These are phyloP conservation scores for Pandemis cinnamomeana DNA, from an alignment of 2,888 invertebrate genomes.

Conservation along the genomic window DNA sequence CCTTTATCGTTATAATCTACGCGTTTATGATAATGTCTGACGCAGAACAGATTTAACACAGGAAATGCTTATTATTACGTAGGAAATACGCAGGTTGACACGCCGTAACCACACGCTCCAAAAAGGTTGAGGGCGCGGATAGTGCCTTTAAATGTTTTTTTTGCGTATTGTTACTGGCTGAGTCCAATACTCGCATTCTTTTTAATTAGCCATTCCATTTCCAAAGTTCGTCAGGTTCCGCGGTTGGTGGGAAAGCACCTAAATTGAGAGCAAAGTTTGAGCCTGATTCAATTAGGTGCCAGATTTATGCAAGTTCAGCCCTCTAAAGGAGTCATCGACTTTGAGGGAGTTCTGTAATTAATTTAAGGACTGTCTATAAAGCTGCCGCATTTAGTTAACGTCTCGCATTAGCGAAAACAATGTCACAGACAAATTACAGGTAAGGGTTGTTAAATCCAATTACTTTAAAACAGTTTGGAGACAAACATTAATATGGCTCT, in stretches of 20 bases:
- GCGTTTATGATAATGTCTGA: slow-evolving; percentile 35
- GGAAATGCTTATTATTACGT: slow-evolving; percentile 34
- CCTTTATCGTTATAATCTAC: slow-evolving; percentile 34
- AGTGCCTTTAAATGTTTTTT: background rate
- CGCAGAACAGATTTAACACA: slow-evolving; percentile 34
- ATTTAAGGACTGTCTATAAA: slow-evolving; percentile 8
- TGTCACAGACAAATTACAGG: slow-evolving; percentile 1
- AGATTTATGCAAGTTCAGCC: slow-evolving; percentile 28
- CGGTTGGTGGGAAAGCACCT: slow-evolving; percentile 12
- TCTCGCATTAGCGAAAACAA: slow-evolving; percentile 8
- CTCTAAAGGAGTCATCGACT: slow-evolving; percentile 37
- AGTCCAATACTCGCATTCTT: slow-evolving; percentile 33
- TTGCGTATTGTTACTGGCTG: slow-evolving; percentile 7
- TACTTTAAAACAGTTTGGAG: background rate
- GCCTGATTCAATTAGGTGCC: slow-evolving; percentile 28
- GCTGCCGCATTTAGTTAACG: background rate
- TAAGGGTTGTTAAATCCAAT: background rate
- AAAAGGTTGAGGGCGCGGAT: slow-evolving; percentile 22
- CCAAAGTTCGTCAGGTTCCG: slow-evolving; percentile 14
- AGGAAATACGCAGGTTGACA: slow-evolving; percentile 21
- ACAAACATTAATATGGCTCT: background rate
- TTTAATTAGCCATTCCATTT: slow-evolving; percentile 31
- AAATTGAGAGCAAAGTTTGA: slow-evolving; percentile 22
- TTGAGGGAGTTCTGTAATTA: slow-evolving; percentile 15
- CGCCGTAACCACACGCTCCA: slow-evolving; percentile 4